Evolutionary conservation across 35 echinoderm and acorn worm genomes (phyloP).

Genomic region (Heliocidaris tuberculata): DNA sequence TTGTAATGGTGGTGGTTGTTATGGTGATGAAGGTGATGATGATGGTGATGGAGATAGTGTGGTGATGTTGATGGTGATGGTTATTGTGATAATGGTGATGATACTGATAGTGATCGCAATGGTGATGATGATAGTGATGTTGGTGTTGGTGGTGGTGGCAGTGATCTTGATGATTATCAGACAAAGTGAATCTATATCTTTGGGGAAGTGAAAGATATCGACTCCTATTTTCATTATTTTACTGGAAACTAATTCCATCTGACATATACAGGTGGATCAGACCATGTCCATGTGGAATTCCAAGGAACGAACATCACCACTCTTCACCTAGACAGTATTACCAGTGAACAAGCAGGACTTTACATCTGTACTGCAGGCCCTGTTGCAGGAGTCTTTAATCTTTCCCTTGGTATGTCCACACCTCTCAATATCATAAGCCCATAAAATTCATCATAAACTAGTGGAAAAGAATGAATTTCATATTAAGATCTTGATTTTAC

Average conservation of each 20-base stretch:
- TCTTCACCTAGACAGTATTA: constrained; percentile 56
- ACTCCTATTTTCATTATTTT: not conserved
- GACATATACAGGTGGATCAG: constrained; percentile 56
- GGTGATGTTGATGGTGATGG: not conserved
- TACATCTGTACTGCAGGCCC: constrained; percentile 66
- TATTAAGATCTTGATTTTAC: too few relatives aligned
- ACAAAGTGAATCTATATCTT: too few relatives aligned
- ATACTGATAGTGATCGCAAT: too few relatives aligned
- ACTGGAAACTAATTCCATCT: not conserved
- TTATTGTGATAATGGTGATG: not conserved
- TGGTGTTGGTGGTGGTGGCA: not conserved
- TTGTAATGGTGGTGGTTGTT: not conserved
- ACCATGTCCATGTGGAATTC: constrained; percentile 51
- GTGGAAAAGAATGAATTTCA: too few relatives aligned
- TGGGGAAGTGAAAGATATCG: too few relatives aligned
- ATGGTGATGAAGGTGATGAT: not conserved
- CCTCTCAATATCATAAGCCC: not conserved
- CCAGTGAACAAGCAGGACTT: constrained; percentile 22
- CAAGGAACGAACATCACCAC: constrained; percentile 36
- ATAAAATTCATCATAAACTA: too few relatives aligned
- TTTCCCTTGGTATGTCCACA: constrained; percentile 48
- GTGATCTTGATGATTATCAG: not conserved
- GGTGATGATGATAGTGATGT: not conserved
- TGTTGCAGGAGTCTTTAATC: constrained; percentile 44
- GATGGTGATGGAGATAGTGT: not conserved